phyloP scores from a whole-genome alignment of 2,113 vertebrate species.

The Piaya cayana region DNA sequence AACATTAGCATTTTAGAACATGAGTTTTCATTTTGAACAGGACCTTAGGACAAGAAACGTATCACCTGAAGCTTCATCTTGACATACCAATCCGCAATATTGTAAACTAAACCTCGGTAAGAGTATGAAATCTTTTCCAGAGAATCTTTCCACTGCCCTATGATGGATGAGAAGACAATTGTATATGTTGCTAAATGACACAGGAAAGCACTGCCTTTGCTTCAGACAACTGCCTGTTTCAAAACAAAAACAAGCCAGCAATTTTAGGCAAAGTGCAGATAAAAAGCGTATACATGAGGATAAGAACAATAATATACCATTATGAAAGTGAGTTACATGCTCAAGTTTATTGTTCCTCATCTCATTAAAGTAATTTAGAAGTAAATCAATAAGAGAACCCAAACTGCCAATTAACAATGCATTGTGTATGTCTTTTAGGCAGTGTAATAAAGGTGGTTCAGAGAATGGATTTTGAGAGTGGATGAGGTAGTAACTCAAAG shows the following conservation, averaged over 20 bases:
- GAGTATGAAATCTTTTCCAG: background rate
- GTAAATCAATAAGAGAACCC: conserved; percentile 6
- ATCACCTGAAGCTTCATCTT: background rate
- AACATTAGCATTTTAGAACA: background rate
- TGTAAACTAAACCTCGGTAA: background rate
- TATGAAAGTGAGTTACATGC: background rate
- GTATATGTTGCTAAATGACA: background rate
- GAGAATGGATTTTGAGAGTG: background rate
- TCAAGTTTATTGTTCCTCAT: background rate
- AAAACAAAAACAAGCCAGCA: background rate
- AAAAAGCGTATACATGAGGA: background rate
- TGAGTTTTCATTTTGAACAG: background rate
- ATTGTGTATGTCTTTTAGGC: background rate
- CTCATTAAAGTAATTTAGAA: background rate
- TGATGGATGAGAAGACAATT: background rate
- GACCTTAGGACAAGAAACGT: background rate
- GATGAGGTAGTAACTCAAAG: background rate
- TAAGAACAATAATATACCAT: background rate
- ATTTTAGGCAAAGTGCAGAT: background rate
- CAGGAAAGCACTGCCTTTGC: background rate
- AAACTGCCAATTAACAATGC: background rate
- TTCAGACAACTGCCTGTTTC: background rate
- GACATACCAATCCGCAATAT: background rate
- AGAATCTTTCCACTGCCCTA: background rate
- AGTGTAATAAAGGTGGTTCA: background rate